A percentile compares a stretch with the other conserved stretches of the same genome.
Evolutionary conservation across 1,140 invertebrate species (phyloP).

Genomic region (Nebria ingens): DNA sequence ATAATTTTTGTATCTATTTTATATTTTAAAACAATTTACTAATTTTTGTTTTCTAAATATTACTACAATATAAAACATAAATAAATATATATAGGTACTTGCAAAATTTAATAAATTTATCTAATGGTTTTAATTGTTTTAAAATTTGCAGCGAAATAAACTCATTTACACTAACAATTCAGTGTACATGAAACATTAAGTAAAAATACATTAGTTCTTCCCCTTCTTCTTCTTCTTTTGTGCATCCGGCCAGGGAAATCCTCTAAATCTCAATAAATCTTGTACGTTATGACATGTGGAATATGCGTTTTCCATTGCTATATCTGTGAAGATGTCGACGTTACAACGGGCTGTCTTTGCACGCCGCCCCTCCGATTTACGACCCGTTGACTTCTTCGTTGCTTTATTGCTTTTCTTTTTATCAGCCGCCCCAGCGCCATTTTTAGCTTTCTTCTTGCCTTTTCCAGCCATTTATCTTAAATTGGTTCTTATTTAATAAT

Average conservation of each 20-base stretch:
- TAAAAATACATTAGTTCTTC: conserved; percentile 5
- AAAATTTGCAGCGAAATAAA: too few species aligned
- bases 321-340: conserved; percentile 11
- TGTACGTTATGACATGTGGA: conserved; percentile 76
- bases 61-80: too few species aligned
- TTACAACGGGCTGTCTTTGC: neutral
- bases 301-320: conserved; percentile 73
- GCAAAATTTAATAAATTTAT: too few species aligned
- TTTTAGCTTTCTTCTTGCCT: neutral
- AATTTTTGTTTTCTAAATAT: too few species aligned
- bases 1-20: too few species aligned
- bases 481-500: too few species aligned
- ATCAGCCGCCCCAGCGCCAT: neutral
- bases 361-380: neutral
- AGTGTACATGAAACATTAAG: too few species aligned
- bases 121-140: too few species aligned
- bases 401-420: conserved; percentile 10
- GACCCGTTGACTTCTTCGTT: neutral
- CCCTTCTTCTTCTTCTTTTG: conserved; percentile 63
- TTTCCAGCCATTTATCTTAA: conserved; percentile 8
- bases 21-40: too few species aligned
- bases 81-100: too few species aligned
- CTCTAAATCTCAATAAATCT: conserved; percentile 57
- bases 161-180: too few species aligned
- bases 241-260: conserved; percentile 65